Evolutionary conservation across 2,113 vertebrate genomes (phyloP), one percentile per base, ranked within the genome.

Genomic region (Potamarius usumacintae): DNA sequence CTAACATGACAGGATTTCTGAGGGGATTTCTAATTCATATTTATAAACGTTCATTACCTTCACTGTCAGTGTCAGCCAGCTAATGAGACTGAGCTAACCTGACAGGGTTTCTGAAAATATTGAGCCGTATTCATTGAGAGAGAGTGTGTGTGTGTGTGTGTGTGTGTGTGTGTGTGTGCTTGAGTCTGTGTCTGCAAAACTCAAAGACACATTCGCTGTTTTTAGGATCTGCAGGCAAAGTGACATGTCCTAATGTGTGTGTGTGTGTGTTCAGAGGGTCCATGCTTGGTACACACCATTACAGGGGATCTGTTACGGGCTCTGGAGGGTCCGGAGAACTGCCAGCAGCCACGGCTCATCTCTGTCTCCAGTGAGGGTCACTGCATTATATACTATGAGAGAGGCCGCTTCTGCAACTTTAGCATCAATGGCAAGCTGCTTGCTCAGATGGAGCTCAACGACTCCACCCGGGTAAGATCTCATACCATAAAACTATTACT

Each of bases 341-440:
- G 98, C 89, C 94, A 96, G 92, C 96, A 95, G 83, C 98, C 98
- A 14, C 97, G 98, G 65, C 93, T 99, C 93, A 99, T 99, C 94
- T 99, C 98, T 0, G 98, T 99, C 84, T 99, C 98, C 92, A 99
- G 98, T 53, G 98, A 99, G 94, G 98, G 98, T 88, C 98, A 99
- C 95, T 99, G 98, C 92, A 98, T 99, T 94, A 99, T 99, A 92
- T 97, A 98, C 96, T 99, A 99, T 7, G 98, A 99, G 92, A 93
- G 98, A 89, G 98, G 98, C 27, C 96, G 96, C 53, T 99, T 99
- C 95, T 99, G 97, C 95, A 99, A 99, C 94, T 99, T 99, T 94
- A 99, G 98, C 96, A 99, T 99, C 88, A 99, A 99, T 50, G 98
- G 98, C 67, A 99, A 99, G 92, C 96, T 98, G 88, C 93, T 99